phyloP scores from a whole-genome alignment of 2,888 invertebrate species.

The Tubiluchus corallicola region DNA sequence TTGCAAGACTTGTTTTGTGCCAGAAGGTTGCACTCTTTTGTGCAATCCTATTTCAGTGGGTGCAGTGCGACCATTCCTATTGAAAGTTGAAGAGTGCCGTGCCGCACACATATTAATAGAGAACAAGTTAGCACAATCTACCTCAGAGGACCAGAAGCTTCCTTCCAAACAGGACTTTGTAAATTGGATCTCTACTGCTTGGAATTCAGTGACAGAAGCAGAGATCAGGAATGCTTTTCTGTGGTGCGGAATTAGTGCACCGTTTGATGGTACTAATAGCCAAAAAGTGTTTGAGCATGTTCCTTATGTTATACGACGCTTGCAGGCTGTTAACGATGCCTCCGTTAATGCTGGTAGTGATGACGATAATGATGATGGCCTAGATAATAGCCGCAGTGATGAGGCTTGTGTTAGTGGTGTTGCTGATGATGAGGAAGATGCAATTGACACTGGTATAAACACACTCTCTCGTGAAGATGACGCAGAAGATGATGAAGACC shows the following conservation, averaged over 20 bases:
- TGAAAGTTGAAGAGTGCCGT: background rate
- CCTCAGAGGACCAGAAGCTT: too few species aligned
- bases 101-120: background rate
- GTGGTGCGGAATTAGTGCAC: background rate
- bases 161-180: too few species aligned
- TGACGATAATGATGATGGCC: too few species aligned
- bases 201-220: background rate
- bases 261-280: background rate
- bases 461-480: too few species aligned
- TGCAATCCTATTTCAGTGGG: background rate
- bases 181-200: background rate
- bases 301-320: background rate
- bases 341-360: too few species aligned
- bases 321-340: background rate
- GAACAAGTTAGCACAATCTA: background rate
- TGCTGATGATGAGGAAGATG: too few species aligned
- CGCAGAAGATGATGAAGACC: too few species aligned
- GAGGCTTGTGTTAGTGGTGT: too few species aligned
- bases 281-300: background rate
- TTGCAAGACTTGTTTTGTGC: background rate
- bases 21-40: background rate
- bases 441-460: too few species aligned
- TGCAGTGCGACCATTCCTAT: background rate
- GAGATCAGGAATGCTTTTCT: background rate
- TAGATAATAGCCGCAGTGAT: too few species aligned